phyloP scores from a whole-genome alignment of 2,113 vertebrate species.

The Pedionomus torquatus region DNA sequence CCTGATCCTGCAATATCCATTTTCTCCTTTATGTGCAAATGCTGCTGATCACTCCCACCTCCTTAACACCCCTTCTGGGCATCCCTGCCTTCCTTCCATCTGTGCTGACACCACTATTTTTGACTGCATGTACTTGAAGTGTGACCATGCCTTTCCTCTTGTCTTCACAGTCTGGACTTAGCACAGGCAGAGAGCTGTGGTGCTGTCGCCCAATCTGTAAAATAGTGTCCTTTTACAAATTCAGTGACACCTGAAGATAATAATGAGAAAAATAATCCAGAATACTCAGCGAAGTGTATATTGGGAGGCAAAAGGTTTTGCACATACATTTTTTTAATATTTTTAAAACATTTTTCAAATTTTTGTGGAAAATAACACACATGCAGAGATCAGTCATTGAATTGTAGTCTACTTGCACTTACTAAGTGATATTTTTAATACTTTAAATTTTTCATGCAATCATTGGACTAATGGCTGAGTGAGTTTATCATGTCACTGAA shows the following conservation, averaged over 20 bases:
- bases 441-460: background rate
- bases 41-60: background rate
- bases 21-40: conserved; percentile 25
- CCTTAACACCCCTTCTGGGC: background rate
- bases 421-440: background rate
- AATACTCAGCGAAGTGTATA: background rate
- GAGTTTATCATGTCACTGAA: background rate
- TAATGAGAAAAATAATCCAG: background rate
- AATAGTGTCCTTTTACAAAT: background rate
- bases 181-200: background rate
- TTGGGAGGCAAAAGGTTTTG: background rate
- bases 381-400: background rate
- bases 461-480: background rate
- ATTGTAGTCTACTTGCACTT: background rate
- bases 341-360: background rate
- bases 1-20: background rate
- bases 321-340: background rate
- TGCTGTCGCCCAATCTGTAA: background rate
- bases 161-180: background rate
- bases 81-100: background rate
- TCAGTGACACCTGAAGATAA: background rate
- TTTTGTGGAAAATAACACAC: background rate
- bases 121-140: background rate
- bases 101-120: conserved; percentile 3
- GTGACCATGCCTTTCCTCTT: background rate